These are phyloP conservation scores for Salpingus planirostris DNA, from an alignment of 2,888 invertebrate genomes.

Conservation along the genomic window DNA sequence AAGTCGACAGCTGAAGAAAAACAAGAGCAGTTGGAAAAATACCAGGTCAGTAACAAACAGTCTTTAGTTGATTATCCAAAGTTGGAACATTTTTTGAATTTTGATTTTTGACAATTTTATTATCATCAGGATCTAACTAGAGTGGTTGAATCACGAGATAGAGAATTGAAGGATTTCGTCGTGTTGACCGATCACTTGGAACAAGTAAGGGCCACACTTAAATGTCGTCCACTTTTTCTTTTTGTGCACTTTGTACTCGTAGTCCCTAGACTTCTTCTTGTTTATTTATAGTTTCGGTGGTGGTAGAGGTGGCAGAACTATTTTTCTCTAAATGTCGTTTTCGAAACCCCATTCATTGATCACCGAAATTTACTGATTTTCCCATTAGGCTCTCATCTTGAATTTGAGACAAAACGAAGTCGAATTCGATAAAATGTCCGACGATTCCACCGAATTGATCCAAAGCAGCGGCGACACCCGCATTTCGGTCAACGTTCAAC, in stretches of 20 bases:
- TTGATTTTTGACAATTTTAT: constrained; percentile 23
- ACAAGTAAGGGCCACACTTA: constrained; percentile 65
- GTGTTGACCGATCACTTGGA: constrained; percentile 70
- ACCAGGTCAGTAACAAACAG: no score
- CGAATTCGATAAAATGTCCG: constrained; percentile 78
- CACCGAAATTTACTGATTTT: constrained; percentile 19
- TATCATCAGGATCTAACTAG: constrained; percentile 72
- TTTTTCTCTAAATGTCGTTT: not conserved
- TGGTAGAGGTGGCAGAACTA: not conserved
- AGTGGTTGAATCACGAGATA: constrained; percentile 61
- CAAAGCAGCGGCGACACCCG: constrained; percentile 80
- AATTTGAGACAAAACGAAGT: constrained; percentile 75
- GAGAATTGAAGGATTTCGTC: constrained; percentile 64
- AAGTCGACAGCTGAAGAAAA: constrained; percentile 84
- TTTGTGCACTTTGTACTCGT: constrained; percentile 14
- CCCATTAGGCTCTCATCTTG: constrained; percentile 59
- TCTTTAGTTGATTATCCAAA: constrained; percentile 16
- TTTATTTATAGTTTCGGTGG: constrained; percentile 3
- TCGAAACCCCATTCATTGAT: not conserved
- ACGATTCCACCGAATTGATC: constrained; percentile 75
- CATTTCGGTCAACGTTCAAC: constrained; percentile 81
- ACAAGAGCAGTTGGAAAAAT: constrained; percentile 79
- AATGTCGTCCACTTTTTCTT: constrained; percentile 8
- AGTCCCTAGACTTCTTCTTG: constrained; percentile 8
- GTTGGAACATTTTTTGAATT: not conserved